Conservation (phyloP, 2,797 vertebrate genomes). For the Poeciliopsis presidionis region DNA sequence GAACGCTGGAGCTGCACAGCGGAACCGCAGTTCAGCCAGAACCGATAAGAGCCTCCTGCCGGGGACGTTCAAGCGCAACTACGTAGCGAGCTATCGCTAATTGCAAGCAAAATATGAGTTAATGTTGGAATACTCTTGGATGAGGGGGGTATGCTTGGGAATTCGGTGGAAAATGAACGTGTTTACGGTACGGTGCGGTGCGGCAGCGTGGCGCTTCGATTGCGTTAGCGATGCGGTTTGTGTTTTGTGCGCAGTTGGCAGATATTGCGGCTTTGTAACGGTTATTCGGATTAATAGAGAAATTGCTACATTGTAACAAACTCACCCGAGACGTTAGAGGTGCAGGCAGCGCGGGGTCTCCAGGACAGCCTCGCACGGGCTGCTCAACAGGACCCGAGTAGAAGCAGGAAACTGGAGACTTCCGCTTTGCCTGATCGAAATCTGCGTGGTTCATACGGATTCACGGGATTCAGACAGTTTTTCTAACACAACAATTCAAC, state of each 20-base stretch:
- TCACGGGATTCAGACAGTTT: too few species aligned
- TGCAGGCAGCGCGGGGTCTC: conserved; percentile 98
- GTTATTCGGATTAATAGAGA: conserved; percentile 91
- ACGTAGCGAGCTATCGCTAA: conserved; percentile 76
- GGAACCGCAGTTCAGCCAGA: conserved; percentile 24
- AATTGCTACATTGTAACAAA: conserved; percentile 96
- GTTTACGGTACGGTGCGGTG: conserved; percentile 64
- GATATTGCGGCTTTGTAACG: conserved; percentile 82
- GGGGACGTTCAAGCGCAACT: conserved; percentile 55
- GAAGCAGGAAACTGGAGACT: conserved; percentile 80
- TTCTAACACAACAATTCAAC: not conserved
- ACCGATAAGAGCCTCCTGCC: conserved; percentile 15
- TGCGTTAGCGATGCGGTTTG: conserved; percentile 55
- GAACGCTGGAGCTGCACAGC: conserved; percentile 18
- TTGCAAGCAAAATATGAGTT: conserved; percentile 84
- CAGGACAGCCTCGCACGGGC: conserved; percentile 97
- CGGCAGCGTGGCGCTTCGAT: conserved; percentile 57
- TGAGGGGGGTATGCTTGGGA: conserved; percentile 87
- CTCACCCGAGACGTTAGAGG: conserved; percentile 99
- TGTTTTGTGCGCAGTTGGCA: conserved; percentile 52
- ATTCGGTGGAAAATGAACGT: conserved; percentile 79
- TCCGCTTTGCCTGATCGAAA: conserved; percentile 76
- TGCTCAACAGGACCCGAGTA: conserved; percentile 91
- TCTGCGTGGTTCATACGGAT: not conserved
- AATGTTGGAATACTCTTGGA: conserved; percentile 88